Evolutionary conservation across 2,888 invertebrate species (phyloP), one percentile per base, ranked within the genome.

Genomic region (Troilus luridus): DNA sequence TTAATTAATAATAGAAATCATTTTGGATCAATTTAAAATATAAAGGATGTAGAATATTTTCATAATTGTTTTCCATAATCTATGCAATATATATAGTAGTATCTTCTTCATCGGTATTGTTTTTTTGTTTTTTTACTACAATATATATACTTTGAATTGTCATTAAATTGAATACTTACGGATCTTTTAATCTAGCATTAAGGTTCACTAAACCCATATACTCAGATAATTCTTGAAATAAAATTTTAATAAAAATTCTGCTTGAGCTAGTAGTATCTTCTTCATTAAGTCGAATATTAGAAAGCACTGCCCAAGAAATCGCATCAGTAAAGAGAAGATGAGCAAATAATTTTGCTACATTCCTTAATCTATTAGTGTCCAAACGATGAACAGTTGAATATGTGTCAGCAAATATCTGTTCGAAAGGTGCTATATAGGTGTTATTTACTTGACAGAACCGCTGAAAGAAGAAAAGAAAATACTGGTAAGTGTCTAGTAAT

Each of bases 201-300:
- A 99, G 95, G 93, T 98, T 98, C 88, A 96, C 96, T 88, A 99
- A 94, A 0, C 99, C 99, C 98, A 99, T 98, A 93, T 98, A 98
- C 94, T 99, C 99, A 0, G 98, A 97, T 91, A 99, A 94, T 94
- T 99, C 99, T 95, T 98, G 98, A 94, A 99, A 99, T 67, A 99
- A 95, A 92, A 99, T 99, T 95, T 99, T 99, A 91, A 99, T 98
- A 94, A 99, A 99, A 93, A 99, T 98, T 93, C 99, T 95, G 94
- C 98, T 98, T 0, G 99, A 98, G 93, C 99, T 99, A 0, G 99
- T 99, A 0, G 99, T 99, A 93, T 99, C 99, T 92, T 99, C 98
- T 94, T 99, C 99, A 93, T 98, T 99, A 90, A 99, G 94, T 93
- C 97, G 97, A 89, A 99, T 98, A 93, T 97, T 97, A 24, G 97